Evolutionary conservation across 2,888 invertebrate species (phyloP).

Genomic region (Electrophaes corylata): DNA sequence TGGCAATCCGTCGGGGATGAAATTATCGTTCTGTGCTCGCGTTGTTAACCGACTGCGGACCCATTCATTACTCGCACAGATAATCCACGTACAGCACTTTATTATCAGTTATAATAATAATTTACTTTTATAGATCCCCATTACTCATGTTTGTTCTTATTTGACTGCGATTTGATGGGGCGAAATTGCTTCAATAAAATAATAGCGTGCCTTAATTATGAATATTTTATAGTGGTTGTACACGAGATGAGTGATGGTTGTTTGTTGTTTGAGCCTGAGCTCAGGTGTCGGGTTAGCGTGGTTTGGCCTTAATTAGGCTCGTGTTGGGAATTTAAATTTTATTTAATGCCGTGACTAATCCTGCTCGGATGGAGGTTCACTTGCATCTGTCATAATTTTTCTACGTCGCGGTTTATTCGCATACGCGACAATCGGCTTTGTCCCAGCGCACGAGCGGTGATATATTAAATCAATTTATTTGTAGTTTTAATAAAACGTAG

Average conservation of each 20-base stretch:
- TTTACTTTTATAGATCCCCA: conserved; percentile 82
- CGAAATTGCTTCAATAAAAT: conserved; percentile 75
- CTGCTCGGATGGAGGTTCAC: conserved; percentile 55
- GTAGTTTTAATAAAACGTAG: conserved; percentile 58
- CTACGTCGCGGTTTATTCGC: conserved; percentile 81
- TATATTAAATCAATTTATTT: conserved; percentile 71
- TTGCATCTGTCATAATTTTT: conserved; percentile 83
- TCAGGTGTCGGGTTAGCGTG: conserved; percentile 60
- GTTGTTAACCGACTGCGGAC: conserved; percentile 69
- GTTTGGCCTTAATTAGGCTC: conserved; percentile 70
- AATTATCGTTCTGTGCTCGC: conserved; percentile 72
- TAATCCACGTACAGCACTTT: conserved; percentile 81
- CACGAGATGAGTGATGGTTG: conserved; percentile 49
- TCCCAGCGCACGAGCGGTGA: conserved; percentile 48
- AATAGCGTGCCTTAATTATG: conserved; percentile 65
- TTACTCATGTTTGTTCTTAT: conserved; percentile 82
- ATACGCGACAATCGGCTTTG: conserved; percentile 74
- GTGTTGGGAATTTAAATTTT: conserved; percentile 66
- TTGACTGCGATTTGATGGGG: conserved; percentile 75
- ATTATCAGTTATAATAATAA: conserved; percentile 83
- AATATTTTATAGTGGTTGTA: conserved; percentile 53
- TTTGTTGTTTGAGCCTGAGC: conserved; percentile 51
- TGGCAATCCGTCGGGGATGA: conserved; percentile 67
- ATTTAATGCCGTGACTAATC: conserved; percentile 78
- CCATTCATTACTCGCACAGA: conserved; percentile 78